Base-by-base conservation (phyloP, 2,797 vertebrate species). In the Tokudaia muenninki region DNA sequence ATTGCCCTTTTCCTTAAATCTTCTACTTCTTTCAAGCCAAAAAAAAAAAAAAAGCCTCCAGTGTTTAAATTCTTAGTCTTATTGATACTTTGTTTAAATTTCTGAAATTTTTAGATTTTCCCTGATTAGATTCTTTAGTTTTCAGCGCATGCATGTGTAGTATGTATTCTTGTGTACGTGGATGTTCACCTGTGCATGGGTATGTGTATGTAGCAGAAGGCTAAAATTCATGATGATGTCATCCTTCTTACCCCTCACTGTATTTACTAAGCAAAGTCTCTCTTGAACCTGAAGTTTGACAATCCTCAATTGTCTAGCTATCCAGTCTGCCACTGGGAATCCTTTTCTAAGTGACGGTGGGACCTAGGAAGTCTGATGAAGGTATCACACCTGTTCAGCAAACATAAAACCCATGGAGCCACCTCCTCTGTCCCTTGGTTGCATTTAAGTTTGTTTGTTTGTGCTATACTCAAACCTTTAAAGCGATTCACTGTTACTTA, bases 11-110 rank as follows among this genome's bases (percentile, higher is more conserved):
- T 21, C 93, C 37, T 10, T 75, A 75, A 59, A 52, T 47, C 90
- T 95, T 92, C 55, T 65, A 82, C 57, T 95, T 97, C 67, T 96
- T 95, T 86, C 90, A 87, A 81, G 31, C 93, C 70, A 87, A 92
- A 94, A 97, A 92, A 84, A 70, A 50, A 9, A 24, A 41, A 59
- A n/a, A 67, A 31, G 63, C 1, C 21, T 37, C 63, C 61, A 97
- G 95, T 90, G 72, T 90, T 98, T 96, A 77, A 19, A 74, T 96
- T 96, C 91, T 95, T 57, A 72, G 94, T 97, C 91, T 95, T 55
- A 24, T 57, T 91, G 55, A 57, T 0, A 12, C 34, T 65, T 41
- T 84, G 83, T 94, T 94, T 81, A 55, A 21, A 75, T 41, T 78
- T 77, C 44, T 87, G n/a, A 44, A 47, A 55, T 11, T 77, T 92